Base-by-base conservation (phyloP, 2,797 vertebrate species). In the Myoxocephalus aenaeus region DNA sequence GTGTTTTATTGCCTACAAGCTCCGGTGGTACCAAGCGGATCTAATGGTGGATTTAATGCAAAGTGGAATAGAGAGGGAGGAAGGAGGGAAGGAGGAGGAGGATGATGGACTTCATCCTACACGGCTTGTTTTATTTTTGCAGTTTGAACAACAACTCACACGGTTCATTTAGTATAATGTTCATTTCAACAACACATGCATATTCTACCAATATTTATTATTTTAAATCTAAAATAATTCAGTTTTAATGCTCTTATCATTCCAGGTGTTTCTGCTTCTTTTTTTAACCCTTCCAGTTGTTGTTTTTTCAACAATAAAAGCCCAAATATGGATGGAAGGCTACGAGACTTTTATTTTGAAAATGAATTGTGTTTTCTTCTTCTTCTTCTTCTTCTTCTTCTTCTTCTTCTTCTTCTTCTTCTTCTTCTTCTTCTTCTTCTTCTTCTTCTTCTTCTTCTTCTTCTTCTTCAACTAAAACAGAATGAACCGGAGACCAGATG, bases 1-100 rank as follows among this genome's bases (percentile, higher is more conserved):
- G 85, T 91, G 90, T 91, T 94, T 93, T 92, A 93, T 93, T 86
- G 89, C 89, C 91, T 86, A 92, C 91, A 91, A 91, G 86, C 81
- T 77, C 65, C 36, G 54, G 76, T 77, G 73, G 73, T 81, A 87
- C 71, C 76, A 56, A 77, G 79, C 83, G 27, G 42, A 86, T 85
- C 87, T 88, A 88, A 91, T 90, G 73, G 80, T 80, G 83, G 77
- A 83, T 83, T 90, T 84, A 89, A 90, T 87, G 87, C 79, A 86
- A 73, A 86, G 74, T 53, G 64, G 82, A 48, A 78, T 58, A 70
- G 80, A 72, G 87, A 68, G 64, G 7, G 61, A 51, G 75, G 64
- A 25, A 15, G 17, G 63, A 58, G 68, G 32, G 69, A 5, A 2
- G 51, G 69, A 32, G 9, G 48, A 32, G 22, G 38, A 68, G 34